Evolutionary conservation across 2,888 invertebrate species (phyloP).

Genomic region (Xestia ashworthii): DNA sequence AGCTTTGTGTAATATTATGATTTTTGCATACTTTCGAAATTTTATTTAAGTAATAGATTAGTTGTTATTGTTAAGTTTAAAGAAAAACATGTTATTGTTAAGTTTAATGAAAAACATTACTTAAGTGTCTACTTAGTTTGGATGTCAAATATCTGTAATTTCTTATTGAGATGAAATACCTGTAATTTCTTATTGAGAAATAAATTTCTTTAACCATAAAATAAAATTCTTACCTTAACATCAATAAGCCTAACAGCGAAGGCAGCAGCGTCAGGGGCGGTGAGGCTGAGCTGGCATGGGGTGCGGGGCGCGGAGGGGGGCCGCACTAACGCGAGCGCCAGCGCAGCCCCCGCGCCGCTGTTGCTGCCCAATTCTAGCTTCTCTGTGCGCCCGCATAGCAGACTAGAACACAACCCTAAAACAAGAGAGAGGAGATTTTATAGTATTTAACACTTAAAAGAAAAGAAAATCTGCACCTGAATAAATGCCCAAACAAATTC

Average conservation of each 20-base stretch:
- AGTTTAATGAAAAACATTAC: too few species aligned
- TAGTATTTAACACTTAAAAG: background rate
- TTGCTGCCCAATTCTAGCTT: constrained; percentile 83
- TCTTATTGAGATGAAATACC: too few species aligned
- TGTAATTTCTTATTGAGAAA: too few species aligned
- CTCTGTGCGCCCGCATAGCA: constrained; percentile 87
- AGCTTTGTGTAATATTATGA: too few species aligned
- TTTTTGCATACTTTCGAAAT: too few species aligned
- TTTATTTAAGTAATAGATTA: too few species aligned
- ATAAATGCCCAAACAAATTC: background rate
- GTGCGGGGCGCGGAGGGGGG: constrained; percentile 73
- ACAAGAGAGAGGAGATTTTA: constrained; percentile 44
- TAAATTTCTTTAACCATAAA: too few species aligned
- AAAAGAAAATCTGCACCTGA: background rate
- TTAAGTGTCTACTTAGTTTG: too few species aligned
- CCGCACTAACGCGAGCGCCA: constrained; percentile 84
- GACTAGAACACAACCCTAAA: constrained; percentile 83
- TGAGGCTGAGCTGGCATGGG: constrained; percentile 83
- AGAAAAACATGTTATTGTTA: too few species aligned
- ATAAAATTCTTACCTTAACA: constrained; percentile 81
- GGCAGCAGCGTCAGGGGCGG: constrained; percentile 85
- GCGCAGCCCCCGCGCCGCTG: constrained; percentile 82
- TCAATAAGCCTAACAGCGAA: constrained; percentile 87
- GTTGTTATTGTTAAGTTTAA: too few species aligned
- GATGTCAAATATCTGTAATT: too few species aligned